Conservation (phyloP, 1,140 invertebrate species). For the Bombus soroeensis region DNA sequence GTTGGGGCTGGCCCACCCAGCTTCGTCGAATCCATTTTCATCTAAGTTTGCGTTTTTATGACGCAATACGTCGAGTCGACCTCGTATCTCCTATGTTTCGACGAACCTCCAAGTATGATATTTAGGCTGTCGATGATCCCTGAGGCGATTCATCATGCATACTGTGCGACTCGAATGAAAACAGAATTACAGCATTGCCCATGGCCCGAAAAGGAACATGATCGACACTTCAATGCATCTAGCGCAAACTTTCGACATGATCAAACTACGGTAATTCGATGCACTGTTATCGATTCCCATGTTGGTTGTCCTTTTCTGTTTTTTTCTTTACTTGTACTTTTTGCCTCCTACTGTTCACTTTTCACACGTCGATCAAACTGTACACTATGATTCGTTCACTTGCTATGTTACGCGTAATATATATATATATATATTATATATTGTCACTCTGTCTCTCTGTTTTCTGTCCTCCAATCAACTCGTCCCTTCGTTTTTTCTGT, state of each 20-base stretch:
- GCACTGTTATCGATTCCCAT: slow-evolving; percentile 55
- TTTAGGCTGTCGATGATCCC: slow-evolving; percentile 52
- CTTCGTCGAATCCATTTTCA: slow-evolving; percentile 75
- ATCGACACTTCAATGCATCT: slow-evolving; percentile 57
- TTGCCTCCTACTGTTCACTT: slow-evolving; percentile 6
- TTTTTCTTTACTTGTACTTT: slow-evolving; percentile 5
- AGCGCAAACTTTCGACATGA: slow-evolving; percentile 31
- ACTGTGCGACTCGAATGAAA: slow-evolving; percentile 24
- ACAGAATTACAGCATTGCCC: slow-evolving; percentile 62
- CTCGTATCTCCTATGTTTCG: neutral
- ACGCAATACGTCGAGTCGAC: slow-evolving; percentile 3
- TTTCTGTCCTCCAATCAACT: neutral
- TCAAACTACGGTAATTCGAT: slow-evolving; percentile 16
- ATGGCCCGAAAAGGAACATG: slow-evolving; percentile 71
- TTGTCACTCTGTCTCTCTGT: slow-evolving; percentile 14
- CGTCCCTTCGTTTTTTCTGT: slow-evolving; percentile 14
- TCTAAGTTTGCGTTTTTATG: slow-evolving; percentile 30
- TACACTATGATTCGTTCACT: slow-evolving; percentile 6
- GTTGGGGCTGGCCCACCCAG: slow-evolving; percentile 67
- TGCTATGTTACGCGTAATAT: neutral
- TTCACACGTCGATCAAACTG: neutral
- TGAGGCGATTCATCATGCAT: slow-evolving; percentile 64
- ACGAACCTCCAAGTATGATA: slow-evolving; percentile 28
- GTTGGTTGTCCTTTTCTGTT: slow-evolving; percentile 12
- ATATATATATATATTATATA: slow-evolving; percentile 9